phyloP scores from a whole-genome alignment of 2,113 vertebrate genomes.

The Plestiodon gilberti region DNA sequence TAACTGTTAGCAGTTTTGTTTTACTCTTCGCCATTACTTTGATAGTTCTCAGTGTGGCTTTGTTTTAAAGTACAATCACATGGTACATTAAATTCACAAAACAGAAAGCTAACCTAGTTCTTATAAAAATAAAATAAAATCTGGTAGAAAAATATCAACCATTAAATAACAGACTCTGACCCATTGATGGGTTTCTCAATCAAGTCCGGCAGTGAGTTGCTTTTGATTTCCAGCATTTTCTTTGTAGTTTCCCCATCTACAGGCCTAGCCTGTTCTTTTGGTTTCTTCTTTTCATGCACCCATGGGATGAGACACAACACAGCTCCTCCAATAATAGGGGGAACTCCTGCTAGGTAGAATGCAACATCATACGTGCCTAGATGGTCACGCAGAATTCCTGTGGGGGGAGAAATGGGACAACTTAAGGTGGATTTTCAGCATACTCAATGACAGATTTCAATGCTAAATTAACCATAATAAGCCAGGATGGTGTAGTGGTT shows the following conservation, averaged over 20 bases:
- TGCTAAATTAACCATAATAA: neutral
- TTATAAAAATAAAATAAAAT: constrained; percentile 50
- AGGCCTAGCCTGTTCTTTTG: constrained; percentile 57
- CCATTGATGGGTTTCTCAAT: constrained; percentile 71
- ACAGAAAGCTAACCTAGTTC: constrained; percentile 62
- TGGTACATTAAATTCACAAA: constrained; percentile 62
- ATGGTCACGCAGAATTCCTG: constrained; percentile 88
- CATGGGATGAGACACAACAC: constrained; percentile 92
- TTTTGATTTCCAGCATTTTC: constrained; percentile 82
- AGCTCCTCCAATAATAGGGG: constrained; percentile 90
- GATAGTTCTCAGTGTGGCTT: constrained; percentile 20
- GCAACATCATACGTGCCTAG: constrained; percentile 87
- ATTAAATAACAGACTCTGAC: constrained; percentile 83
- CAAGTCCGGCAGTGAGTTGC: constrained; percentile 51
- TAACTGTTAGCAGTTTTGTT: constrained; percentile 43
- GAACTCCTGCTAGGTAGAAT: constrained; percentile 94
- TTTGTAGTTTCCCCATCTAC: constrained; percentile 70
- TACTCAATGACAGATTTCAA: accelerated
- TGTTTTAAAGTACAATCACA: constrained; percentile 50
- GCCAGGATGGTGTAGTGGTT: too few relatives aligned
- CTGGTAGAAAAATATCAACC: constrained; percentile 41
- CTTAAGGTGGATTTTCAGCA: neutral
- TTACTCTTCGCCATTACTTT: constrained; percentile 49
- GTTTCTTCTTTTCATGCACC: constrained; percentile 82
- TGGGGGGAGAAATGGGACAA: neutral